Evolutionary conservation across 1,140 invertebrate genomes (phyloP), one percentile per base, ranked within the genome.

Genomic region (Zeugodacus cucurbitae): DNA sequence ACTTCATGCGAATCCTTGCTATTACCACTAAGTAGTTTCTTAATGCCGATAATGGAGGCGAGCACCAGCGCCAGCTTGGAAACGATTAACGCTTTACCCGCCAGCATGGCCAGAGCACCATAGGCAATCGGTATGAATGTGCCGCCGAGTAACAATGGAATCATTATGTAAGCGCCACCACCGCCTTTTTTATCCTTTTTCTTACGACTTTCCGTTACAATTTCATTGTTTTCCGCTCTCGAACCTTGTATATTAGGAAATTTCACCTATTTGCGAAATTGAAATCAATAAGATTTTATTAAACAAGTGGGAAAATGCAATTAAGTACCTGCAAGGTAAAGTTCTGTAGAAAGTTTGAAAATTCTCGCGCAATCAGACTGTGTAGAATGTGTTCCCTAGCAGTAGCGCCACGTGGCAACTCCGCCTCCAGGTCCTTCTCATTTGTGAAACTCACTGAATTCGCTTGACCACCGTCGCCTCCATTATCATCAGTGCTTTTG

Each of bases 41-140:
- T 97, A 90, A 97, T 94, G 1, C 97, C 97, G 87, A 97, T 97
- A 89, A 97, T 97, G 87, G 96, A 96, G 48, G 97, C 96, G 34
- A 97, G 93, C 0, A 97, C 96, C 54, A 97, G 92, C 10, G 97
- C 97, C 67, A 97, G 93, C 91, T 97, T 97, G 90, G 96, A 97
- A 78, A 97, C 96, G 90, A 97, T 97, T 57, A 97, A 93, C 57
- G 97, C 97, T 92, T 97, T 97, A 88, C 97, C 97, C 32, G 97
- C 97, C 48, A 97, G 92, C 22, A 97, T 95, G 5, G 97, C 96
- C 7, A 97, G 93, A 4, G 96, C 96, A 74, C 96, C 97, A 67
- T 97, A 95, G 6, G 96, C 96, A 41, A 97, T 93, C 2, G 97
- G 97, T 22, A 97, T 95, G 90, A 97, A 93, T 89, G 96, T 97